Evolutionary conservation across 2,888 invertebrate genomes (phyloP).

Genomic region (Oligia latruncula): DNA sequence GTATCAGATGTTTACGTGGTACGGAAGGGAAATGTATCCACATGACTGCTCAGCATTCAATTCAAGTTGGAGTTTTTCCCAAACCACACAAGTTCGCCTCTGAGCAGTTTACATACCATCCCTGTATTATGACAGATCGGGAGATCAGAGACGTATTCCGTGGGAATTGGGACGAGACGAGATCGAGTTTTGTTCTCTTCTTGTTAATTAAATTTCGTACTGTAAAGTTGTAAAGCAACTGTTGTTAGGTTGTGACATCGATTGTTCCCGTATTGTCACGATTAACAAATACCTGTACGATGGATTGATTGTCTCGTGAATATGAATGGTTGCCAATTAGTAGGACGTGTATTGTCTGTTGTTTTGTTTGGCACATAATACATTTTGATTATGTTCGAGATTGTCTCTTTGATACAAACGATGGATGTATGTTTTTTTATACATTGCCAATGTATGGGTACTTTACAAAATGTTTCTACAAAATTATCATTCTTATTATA

Average conservation of each 20-base stretch:
- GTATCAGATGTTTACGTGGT: conserved; percentile 4
- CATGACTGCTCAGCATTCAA: conserved; percentile 35
- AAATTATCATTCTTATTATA: neutral
- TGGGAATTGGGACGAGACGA: conserved; percentile 79
- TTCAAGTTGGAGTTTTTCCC: conserved; percentile 53
- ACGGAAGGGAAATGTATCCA: conserved; percentile 4
- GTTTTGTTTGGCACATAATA: conserved; percentile 37
- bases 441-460: neutral
- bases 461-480: neutral
- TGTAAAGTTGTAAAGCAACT: conserved; percentile 70
- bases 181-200: conserved; percentile 73
- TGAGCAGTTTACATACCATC: conserved; percentile 69
- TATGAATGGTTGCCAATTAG: conserved; percentile 62
- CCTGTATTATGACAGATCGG: conserved; percentile 82
- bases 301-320: conserved; percentile 57
- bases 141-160: conserved; percentile 79
- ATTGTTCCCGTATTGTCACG: conserved; percentile 65
- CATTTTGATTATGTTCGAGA: conserved; percentile 1
- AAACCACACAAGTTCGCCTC: conserved; percentile 63
- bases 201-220: conserved; percentile 79
- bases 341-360: conserved; percentile 50
- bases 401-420: conserved; percentile 4
- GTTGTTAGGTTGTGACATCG: conserved; percentile 55
- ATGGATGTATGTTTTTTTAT: neutral
- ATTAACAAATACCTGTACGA: conserved; percentile 54